Evolutionary conservation across 2,888 invertebrate genomes (phyloP), one percentile per base, ranked within the genome.

Genomic region (Ceriagrion tenellum): DNA sequence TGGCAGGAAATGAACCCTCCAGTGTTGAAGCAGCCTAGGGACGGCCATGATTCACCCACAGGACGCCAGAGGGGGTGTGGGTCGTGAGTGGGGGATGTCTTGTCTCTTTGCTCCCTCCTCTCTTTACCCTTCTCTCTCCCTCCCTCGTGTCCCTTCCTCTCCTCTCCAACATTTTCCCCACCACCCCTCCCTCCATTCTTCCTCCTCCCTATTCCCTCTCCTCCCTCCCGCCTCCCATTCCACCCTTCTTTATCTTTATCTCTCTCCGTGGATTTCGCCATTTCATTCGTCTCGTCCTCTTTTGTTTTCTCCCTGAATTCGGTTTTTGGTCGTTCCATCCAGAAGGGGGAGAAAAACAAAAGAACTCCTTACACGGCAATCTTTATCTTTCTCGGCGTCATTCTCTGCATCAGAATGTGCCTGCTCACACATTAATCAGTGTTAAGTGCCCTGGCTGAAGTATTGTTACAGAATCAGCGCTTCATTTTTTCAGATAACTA

Each of bases 1-100:
- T n/a, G 93, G 93, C 69, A 93, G 93, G 93, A 93, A 93, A 93
- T 93, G 93, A 93, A 93, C 93, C 69, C 74, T 93, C 93, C 59
- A 59, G 91, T 63, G 93, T 69, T 35, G 63, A 93, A 93, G 91
- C 91, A 59, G 91, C 59, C 91, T 23, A n/a, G 93, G 93, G 93
- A 93, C 16, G 69, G 93, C 69, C 47, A 93, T 93, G 91, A 91
- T 40, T 91, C 91, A 93, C 93, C 93, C 69, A 47, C 93, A 93
- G 69, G 74, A 69, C 93, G 69, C 69, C 26, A 47, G 69, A 35
- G 81, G 69, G 69, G 69, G 26, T 3, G 13, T 13, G 35, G 35
- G 81, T 23, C 8, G 26, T 26, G 69, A 26, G 81, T 10, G 35
- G 26, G n/a, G 26, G 30, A 35, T 81, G 30, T 81, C 81, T 35